These are phyloP conservation scores for Malthinus flaveolus DNA, from an alignment of 2,888 invertebrate genomes.

Conservation along the genomic window DNA sequence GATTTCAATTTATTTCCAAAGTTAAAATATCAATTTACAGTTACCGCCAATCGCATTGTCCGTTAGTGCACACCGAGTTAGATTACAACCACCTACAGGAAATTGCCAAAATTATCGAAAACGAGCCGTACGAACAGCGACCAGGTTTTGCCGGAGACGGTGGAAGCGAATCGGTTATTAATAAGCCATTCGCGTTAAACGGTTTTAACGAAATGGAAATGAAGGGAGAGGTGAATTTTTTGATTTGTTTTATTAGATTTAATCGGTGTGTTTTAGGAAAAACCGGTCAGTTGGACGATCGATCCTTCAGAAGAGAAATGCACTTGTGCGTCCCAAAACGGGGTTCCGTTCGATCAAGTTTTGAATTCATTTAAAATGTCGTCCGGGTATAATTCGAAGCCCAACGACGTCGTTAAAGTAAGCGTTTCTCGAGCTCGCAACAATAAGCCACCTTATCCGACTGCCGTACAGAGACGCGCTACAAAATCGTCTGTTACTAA, in stretches of 20 bases:
- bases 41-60: slow-evolving; percentile 41
- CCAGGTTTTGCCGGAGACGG: slow-evolving; percentile 21
- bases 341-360: slow-evolving; percentile 46
- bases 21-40: slow-evolving; percentile 9
- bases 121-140: slow-evolving; percentile 43
- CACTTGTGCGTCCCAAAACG: slow-evolving; percentile 45
- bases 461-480: background rate
- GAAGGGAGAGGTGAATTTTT: slow-evolving; percentile 4
- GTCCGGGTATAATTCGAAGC: background rate
- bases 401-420: background rate
- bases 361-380: slow-evolving; percentile 38
- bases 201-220: background rate
- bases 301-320: slow-evolving; percentile 42
- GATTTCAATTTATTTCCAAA: background rate
- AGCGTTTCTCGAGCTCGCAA: background rate
- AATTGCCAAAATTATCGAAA: slow-evolving; percentile 49
- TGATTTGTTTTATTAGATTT: too few species aligned
- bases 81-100: slow-evolving; percentile 52
- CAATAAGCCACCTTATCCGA: background rate
- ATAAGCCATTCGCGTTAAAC: background rate
- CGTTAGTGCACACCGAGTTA: slow-evolving; percentile 42
- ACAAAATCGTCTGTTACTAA: background rate
- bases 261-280: background rate
- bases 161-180: background rate
- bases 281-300: slow-evolving; percentile 34